Base-by-base conservation (phyloP, 2,797 vertebrate species). In the Epinephelus awoara region DNA sequence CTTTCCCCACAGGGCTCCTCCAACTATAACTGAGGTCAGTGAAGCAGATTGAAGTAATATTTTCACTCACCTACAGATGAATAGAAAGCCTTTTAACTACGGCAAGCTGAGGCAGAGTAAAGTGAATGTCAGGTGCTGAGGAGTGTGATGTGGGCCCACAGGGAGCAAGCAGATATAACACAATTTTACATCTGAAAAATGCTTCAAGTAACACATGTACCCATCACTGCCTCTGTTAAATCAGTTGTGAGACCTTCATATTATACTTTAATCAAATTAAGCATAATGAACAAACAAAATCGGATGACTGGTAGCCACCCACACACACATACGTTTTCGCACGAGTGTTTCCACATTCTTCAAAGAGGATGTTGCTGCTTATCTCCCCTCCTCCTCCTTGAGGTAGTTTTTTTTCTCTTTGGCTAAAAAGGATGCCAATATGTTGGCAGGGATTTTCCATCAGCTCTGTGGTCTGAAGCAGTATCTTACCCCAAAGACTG, bases 331-430 rank as follows among this genome's bases (percentile, higher is more conserved):
- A 51, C 67, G 25, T 11, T 42, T 75, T 50, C 54, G 10, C 21
- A 56, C 13, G 49, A 72, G 64, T 77, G 73, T 74, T 70, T 74
- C 54, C 55, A 50, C 40, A 75, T 76, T 65, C 18, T 72, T 80
- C 21, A 38, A 8, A 62, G 66, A 75, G 61, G 73, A 80, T 51
- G 73, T 71, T 40, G 29, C 77, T 80, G 38, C 77, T 80, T 81
- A 64, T 85, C 47, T 51, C 18, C 27, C 21, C 12, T 34, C 46
- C 58, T 52, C 27, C 54, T 47, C 54, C 50, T 27, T 14, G 15
- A 21, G 25, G 21, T 51, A 13, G 72, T 80, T 65, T 77, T 70
- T 80, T 83, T 59, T 67, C 23, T 47, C 50, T 76, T 61, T 52
- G 51, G 15, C 66, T 57, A 11, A 58, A 18, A 69, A 62, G 61